These are phyloP conservation scores for Agriopis leucophaearia DNA, from an alignment of 2,888 invertebrate genomes.

Conservation along the genomic window DNA sequence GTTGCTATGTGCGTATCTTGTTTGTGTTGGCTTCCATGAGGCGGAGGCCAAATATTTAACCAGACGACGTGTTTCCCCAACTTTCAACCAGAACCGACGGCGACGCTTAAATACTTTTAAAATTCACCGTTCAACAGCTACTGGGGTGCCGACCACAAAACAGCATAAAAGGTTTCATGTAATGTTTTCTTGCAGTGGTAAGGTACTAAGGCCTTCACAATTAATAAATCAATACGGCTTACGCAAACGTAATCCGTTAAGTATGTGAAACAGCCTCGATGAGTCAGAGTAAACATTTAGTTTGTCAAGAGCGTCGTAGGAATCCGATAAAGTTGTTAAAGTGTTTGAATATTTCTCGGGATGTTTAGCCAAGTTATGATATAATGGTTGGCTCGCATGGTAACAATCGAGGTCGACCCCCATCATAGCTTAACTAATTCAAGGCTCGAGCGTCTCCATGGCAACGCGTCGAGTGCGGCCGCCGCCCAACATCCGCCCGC, in stretches of 20 bases:
- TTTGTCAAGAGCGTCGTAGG: conserved; percentile 23
- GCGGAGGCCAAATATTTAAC: conserved; percentile 42
- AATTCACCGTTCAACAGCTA: conserved; percentile 22
- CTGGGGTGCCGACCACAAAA: conserved; percentile 1
- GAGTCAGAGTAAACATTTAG: conserved; percentile 34
- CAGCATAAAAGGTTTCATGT: conserved; percentile 16
- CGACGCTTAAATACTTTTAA: conserved; percentile 19
- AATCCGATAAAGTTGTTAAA: conserved; percentile 21
- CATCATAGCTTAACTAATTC: conserved; percentile 80
- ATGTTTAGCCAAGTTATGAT: conserved; percentile 8
- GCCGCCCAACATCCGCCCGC: conserved; percentile 64
- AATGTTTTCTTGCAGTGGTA: conserved; percentile 10
- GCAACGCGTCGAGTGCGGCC: conserved; percentile 66
- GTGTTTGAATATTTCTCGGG: conserved; percentile 11
- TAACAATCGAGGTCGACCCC: conserved; percentile 67
- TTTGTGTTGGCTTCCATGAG: conserved; percentile 39
- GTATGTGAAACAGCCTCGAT: conserved; percentile 33
- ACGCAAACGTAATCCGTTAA: conserved; percentile 33
- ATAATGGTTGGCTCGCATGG: conserved; percentile 22
- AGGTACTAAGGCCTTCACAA: conserved; percentile 21
- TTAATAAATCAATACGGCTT: conserved; percentile 34
- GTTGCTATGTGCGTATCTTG: conserved; percentile 36
- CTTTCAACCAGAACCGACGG: conserved; percentile 20
- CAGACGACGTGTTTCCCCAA: conserved; percentile 32
- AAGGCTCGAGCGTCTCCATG: conserved; percentile 69